Percentiles rank a stretch among this genome's conserved stretches.
Conservation (phyloP, 30 jellyfish, hydroid and myxozoan species). For the Aurelia aurita complex sp. Pacific region DNA sequence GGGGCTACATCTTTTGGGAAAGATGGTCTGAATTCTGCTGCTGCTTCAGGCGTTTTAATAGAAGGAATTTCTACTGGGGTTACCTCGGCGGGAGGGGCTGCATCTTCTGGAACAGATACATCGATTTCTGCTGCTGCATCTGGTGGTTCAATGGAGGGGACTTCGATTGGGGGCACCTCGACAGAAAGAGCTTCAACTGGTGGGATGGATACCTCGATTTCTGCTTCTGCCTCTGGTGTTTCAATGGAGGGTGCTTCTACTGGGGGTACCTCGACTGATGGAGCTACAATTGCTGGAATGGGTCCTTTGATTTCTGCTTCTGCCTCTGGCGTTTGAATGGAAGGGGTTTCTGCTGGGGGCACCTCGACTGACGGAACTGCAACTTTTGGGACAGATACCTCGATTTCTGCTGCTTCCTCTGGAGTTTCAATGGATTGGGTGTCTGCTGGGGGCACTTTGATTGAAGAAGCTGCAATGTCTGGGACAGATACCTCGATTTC, state of each 20-base stretch:
- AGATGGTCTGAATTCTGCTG: neutral
- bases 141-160: too few relatives aligned
- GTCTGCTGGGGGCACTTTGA: neutral
- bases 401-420: too few relatives aligned
- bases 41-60: neutral
- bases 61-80: too few relatives aligned
- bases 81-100: too few relatives aligned
- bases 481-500: neutral
- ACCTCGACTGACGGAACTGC: too few relatives aligned
- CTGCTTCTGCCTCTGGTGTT: neutral
- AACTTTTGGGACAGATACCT: too few relatives aligned
- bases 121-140: too few relatives aligned
- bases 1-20: neutral
- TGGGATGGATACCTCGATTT: neutral
- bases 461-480: neutral
- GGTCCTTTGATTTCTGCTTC: neutral
- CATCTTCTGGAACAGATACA: too few relatives aligned
- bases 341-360: too few relatives aligned
- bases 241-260: constrained; percentile 2
- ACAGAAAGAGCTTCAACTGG: neutral
- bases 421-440: neutral
- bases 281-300: constrained; percentile 7
- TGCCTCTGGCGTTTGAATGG: too few relatives aligned
- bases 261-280: constrained; percentile 1
- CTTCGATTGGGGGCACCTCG: neutral